Percentiles rank a stretch among this genome's conserved stretches.
Conservation (phyloP, 2,888 invertebrate genomes). For the Crepidodera aurea region DNA sequence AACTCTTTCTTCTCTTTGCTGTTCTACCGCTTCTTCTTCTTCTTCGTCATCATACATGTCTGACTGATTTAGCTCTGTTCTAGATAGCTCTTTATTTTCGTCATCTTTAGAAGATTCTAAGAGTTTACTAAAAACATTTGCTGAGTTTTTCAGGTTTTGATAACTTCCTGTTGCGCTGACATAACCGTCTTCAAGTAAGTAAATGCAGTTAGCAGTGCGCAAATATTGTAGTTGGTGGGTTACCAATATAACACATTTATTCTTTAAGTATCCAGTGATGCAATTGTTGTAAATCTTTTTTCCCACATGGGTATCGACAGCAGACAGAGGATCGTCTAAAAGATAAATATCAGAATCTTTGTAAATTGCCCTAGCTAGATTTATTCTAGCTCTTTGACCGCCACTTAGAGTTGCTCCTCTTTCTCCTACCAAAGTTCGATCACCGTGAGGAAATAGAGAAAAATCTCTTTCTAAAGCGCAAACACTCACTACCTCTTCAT, state of each 20-base stretch:
- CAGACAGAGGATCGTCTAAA: conserved; percentile 88
- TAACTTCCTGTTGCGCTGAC: conserved; percentile 65
- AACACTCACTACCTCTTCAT: conserved; percentile 71
- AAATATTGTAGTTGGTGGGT: conserved; percentile 77
- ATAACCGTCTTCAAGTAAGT: conserved; percentile 66
- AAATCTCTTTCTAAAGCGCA: conserved; percentile 79
- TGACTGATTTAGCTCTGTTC: conserved; percentile 54
- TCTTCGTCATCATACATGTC: not conserved
- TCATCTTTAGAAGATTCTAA: conserved; percentile 57
- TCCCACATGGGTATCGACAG: conserved; percentile 89
- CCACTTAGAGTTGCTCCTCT: conserved; percentile 65
- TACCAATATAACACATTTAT: conserved; percentile 75
- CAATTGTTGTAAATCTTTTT: conserved; percentile 86
- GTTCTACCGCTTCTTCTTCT: conserved; percentile 45
- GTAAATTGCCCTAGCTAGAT: conserved; percentile 85
- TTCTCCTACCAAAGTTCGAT: conserved; percentile 80
- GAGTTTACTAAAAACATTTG: conserved; percentile 74
- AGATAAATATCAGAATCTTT: conserved; percentile 84
- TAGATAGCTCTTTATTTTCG: conserved; percentile 29
- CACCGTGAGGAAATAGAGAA: conserved; percentile 76
- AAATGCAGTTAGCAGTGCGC: conserved; percentile 64
- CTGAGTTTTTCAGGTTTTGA: conserved; percentile 73
- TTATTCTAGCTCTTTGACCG: conserved; percentile 87
- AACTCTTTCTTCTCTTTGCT: conserved; percentile 66
- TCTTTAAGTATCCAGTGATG: conserved; percentile 68